Conservation (phyloP, 1,140 invertebrate genomes). For the Pseudomyrmex dendroicus region DNA sequence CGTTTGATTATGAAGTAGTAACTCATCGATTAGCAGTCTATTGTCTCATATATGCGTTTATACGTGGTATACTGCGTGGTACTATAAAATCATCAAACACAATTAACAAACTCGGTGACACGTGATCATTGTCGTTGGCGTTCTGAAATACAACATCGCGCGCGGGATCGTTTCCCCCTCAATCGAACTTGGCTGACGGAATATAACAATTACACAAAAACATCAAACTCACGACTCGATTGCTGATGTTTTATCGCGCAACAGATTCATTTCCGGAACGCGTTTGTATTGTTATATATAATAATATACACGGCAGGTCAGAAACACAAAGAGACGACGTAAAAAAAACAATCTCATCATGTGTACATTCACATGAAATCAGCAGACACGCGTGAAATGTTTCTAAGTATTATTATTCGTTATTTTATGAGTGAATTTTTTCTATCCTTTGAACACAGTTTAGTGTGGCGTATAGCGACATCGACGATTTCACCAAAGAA, state of each 20-base stretch:
- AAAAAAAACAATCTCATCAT: constrained; percentile 14
- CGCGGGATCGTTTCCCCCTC: not conserved
- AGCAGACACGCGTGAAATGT: constrained; percentile 77
- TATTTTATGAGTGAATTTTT: constrained; percentile 76
- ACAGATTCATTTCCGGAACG: constrained; percentile 35
- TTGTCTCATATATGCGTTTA: not conserved
- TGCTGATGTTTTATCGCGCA: not conserved
- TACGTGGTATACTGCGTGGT: not conserved
- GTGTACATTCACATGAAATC: constrained; percentile 77
- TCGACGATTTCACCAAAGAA: constrained; percentile 79
- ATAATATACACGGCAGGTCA: constrained; percentile 14
- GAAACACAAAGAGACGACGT: constrained; percentile 23
- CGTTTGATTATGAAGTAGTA: not conserved
- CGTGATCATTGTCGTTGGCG: not conserved
- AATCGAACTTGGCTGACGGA: constrained; percentile 51
- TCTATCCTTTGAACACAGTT: constrained; percentile 84
- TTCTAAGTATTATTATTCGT: constrained; percentile 71
- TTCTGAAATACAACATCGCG: constrained; percentile 1
- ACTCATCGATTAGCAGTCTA: constrained; percentile 12
- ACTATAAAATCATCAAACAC: constrained; percentile 11
- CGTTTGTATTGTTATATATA: not conserved
- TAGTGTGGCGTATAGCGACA: constrained; percentile 81
- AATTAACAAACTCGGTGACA: constrained; percentile 13
- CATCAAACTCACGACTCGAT: not conserved
- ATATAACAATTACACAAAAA: not conserved